Conservation (phyloP, 2,888 invertebrate genomes). For the Teinopalpus imperialis region DNA sequence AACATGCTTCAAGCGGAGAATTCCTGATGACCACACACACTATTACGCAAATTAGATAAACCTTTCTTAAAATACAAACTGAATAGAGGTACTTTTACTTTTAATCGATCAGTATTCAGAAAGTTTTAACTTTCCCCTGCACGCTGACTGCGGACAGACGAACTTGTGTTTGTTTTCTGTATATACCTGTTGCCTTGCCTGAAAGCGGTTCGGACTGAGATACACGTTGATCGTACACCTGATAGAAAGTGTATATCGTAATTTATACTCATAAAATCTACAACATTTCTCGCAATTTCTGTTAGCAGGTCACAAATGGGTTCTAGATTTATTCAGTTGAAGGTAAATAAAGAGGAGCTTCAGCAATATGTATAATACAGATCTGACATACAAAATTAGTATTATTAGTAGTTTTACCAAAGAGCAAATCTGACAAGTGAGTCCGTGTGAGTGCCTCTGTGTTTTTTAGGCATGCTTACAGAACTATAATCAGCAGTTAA, state of each 20-base stretch:
- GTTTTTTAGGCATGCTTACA: too few relatives aligned
- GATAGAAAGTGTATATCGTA: neutral
- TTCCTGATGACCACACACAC: slow-evolving; percentile 42
- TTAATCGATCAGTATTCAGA: slow-evolving; percentile 71
- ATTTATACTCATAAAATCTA: too few relatives aligned
- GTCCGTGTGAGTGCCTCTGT: too few relatives aligned
- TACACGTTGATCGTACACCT: neutral
- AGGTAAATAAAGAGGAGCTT: too few relatives aligned
- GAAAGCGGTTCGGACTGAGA: neutral
- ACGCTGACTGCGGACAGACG: slow-evolving; percentile 36
- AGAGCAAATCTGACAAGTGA: too few relatives aligned
- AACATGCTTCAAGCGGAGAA: slow-evolving; percentile 28
- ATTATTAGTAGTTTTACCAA: too few relatives aligned
- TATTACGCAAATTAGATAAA: slow-evolving; percentile 51
- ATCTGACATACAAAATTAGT: too few relatives aligned
- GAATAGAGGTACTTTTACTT: slow-evolving; percentile 60
- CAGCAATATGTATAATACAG: too few relatives aligned
- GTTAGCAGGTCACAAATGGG: too few relatives aligned
- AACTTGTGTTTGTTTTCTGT: slow-evolving; percentile 37
- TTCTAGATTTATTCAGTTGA: too few relatives aligned
- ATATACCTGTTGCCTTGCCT: slow-evolving; percentile 17
- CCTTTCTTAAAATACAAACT: slow-evolving; percentile 39
- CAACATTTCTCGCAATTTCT: too few relatives aligned
- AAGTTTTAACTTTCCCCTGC: slow-evolving; percentile 62
- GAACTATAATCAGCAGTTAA: too few relatives aligned